phyloP scores from a whole-genome alignment of 2,797 vertebrate species.

The Thaleichthys pacificus region DNA sequence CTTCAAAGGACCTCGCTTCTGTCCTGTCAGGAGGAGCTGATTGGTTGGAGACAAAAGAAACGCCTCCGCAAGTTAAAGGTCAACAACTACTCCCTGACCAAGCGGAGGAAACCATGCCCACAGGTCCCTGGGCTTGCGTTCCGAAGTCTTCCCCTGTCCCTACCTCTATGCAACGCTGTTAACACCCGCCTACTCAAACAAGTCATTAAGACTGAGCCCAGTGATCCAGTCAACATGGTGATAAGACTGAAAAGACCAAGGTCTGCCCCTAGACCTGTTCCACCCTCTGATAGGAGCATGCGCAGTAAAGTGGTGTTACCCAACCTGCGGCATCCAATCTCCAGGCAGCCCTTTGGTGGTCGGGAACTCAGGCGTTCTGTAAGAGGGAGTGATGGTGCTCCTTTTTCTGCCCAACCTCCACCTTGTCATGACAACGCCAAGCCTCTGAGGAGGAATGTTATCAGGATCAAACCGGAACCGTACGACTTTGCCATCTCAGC shows the following conservation, averaged over 20 bases:
- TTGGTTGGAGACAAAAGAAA: constrained; percentile 82
- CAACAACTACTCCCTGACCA: constrained; percentile 79
- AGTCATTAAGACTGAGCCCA: constrained; percentile 60
- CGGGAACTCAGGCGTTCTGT: constrained; percentile 63
- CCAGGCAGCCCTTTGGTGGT: constrained; percentile 37
- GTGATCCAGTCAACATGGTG: constrained; percentile 24
- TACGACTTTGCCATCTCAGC: constrained; percentile 63
- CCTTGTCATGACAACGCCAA: constrained; percentile 29
- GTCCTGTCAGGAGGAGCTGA: constrained; percentile 75
- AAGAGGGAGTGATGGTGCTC: constrained; percentile 39
- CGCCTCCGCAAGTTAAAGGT: constrained; percentile 79
- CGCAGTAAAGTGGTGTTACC: constrained; percentile 64
- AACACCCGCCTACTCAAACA: constrained; percentile 66
- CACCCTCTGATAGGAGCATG: constrained; percentile 70
- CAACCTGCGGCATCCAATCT: constrained; percentile 53
- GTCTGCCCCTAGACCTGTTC: constrained; percentile 22
- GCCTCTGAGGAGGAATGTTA: constrained; percentile 40
- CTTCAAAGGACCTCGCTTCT: constrained; percentile 78
- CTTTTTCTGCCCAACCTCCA: constrained; percentile 32
- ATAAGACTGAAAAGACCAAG: constrained; percentile 50
- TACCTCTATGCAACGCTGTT: constrained; percentile 71
- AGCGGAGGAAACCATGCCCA: constrained; percentile 69
- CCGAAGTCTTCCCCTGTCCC: constrained; percentile 54
- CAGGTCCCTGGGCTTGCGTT: constrained; percentile 44
- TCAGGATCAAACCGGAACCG: constrained; percentile 73